These are phyloP conservation scores for Ormyrus rosae DNA, from an alignment of 2,888 invertebrate species.

Conservation along the genomic window DNA sequence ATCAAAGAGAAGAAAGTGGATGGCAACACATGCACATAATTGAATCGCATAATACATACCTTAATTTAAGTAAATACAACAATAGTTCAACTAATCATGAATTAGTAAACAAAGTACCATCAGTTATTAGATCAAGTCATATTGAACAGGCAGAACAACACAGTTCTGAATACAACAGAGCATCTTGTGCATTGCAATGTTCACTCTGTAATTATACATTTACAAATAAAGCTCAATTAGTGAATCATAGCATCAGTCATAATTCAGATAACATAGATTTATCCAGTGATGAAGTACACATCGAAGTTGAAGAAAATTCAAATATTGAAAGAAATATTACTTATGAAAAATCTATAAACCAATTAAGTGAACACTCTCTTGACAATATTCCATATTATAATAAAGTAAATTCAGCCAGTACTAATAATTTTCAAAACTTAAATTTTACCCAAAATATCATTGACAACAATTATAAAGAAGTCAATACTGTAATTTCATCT, in stretches of 20 bases:
- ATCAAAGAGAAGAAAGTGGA: constrained; percentile 64
- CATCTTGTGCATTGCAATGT: constrained; percentile 70
- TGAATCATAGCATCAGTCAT: constrained; percentile 67
- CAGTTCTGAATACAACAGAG: constrained; percentile 54
- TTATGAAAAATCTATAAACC: constrained; percentile 61
- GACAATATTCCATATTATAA: constrained; percentile 64
- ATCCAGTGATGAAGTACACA: constrained; percentile 67
- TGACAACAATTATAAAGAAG: constrained; percentile 53
- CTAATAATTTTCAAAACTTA: constrained; percentile 61
- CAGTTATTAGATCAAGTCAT: constrained; percentile 31
- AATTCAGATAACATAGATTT: constrained; percentile 64
- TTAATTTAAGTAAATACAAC: constrained; percentile 63
- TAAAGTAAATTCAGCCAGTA: constrained; percentile 55
- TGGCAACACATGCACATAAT: constrained; percentile 70
- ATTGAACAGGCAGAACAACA: constrained; percentile 22
- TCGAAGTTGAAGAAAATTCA: constrained; percentile 67
- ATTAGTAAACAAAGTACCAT: constrained; percentile 21
- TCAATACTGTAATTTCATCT: constrained; percentile 33
- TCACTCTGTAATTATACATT: constrained; percentile 70
- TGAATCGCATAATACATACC: constrained; percentile 67
- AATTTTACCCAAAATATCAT: constrained; percentile 61
- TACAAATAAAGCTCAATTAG: constrained; percentile 67
- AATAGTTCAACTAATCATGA: constrained; percentile 55
- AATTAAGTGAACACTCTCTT: constrained; percentile 61
- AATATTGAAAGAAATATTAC: constrained; percentile 64